Evolutionary conservation across 1,140 invertebrate genomes (phyloP).

Genomic region (Coptotermes formosanus): DNA sequence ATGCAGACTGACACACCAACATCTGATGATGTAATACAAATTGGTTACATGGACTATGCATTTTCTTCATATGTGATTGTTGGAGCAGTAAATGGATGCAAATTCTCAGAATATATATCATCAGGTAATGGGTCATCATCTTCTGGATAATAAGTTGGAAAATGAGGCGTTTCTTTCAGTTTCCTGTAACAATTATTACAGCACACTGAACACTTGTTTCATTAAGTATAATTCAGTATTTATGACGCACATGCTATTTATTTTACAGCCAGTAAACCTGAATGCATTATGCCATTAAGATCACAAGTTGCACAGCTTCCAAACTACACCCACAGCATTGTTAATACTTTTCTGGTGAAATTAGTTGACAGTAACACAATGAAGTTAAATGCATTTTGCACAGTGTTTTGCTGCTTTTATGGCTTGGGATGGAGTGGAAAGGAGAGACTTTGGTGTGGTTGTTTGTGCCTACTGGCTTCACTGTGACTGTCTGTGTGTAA

Average conservation of each 20-base stretch:
- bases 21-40: not conserved
- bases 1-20: too few species aligned
- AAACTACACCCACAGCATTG: not conserved
- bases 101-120: slow-evolving; percentile 67
- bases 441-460: too few species aligned
- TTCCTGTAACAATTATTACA: slow-evolving; percentile 44
- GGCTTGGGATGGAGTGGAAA: too few species aligned
- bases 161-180: slow-evolving; percentile 62
- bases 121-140: slow-evolving; percentile 59
- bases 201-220: not conserved
- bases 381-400: not conserved
- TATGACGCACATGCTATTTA: not conserved
- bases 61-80: slow-evolving; percentile 63
- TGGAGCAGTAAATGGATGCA: slow-evolving; percentile 68
- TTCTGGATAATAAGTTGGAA: slow-evolving; percentile 74
- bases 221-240: not conserved
- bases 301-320: too few species aligned
- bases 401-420: not conserved
- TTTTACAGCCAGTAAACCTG: not conserved
- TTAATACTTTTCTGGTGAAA: not conserved
- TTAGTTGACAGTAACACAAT: not conserved
- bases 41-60: not conserved
- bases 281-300: too few species aligned
- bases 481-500: too few species aligned
- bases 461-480: too few species aligned